Base-by-base conservation (phyloP, 2,113 vertebrate species). In the Erythrolamprus reginae region DNA sequence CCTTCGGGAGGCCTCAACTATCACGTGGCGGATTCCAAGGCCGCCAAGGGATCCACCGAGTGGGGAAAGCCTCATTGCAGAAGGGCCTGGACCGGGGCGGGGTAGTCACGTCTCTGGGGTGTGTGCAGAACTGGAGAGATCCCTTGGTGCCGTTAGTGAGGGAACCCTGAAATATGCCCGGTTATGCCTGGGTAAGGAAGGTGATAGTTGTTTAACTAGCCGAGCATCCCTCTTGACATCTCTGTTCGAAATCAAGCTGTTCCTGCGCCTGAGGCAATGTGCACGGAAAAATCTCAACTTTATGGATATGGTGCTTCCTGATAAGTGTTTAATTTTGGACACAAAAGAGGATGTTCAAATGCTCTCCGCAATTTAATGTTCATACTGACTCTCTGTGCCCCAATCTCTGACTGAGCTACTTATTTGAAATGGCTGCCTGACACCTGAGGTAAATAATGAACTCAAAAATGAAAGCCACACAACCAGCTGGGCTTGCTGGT, bases 261-360 rank as follows among this genome's bases (percentile, higher is more conserved):
- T 38, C 8, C 24, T 5, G 5, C 53, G 33, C 10, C 23, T 19
- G 38, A 47, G 33, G 1, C 5, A 26, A 87, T 12, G 48, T 50
- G 23, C 12, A 0, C 7, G 38, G 42, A n/a, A 26, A 6, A 84
- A 38, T 7, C 33, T 38, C 3, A 26, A 58, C 26, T 21, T 12
- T 9, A 5, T n/a, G 28, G 4, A n/a, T 13, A 0, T 26, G 10
- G 0, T 48, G 19, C n/a, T 24, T 84, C 2, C 9, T 19, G 2
- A 5, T 83, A 45, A 45, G 28, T 38, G 19, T 24, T 24, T 88
- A 28, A 9, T 45, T 65, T 26, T 50, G 1, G n/a, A 84, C 70
- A 19, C 45, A 70, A 58, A 58, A 55, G 12, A 48, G 15, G 15
- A 15, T 13, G 13, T 38, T 77, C 33, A 77, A 65, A 65, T n/a